Evolutionary conservation across 2,888 invertebrate genomes (phyloP).

Genomic region (Apantesis nais): DNA sequence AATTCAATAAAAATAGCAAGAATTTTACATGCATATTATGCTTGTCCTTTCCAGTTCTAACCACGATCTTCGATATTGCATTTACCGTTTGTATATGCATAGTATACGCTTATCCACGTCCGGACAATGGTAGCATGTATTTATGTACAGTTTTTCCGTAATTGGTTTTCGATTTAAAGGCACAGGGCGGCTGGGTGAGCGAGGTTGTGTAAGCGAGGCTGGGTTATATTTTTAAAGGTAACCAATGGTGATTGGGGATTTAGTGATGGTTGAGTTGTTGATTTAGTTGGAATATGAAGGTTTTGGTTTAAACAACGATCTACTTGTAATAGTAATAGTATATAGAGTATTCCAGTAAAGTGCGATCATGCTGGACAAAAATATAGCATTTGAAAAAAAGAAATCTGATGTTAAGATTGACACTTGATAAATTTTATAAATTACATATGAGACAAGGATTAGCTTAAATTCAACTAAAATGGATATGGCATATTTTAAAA

Average conservation of each 20-base stretch:
- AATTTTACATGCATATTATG: neutral
- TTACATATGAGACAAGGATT: no score
- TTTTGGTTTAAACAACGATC: neutral
- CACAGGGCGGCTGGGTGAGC: slow-evolving; percentile 53
- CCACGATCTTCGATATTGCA: slow-evolving; percentile 39
- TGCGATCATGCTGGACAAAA: no score
- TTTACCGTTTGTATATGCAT: slow-evolving; percentile 51
- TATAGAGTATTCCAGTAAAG: no score
- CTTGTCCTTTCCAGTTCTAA: slow-evolving; percentile 27
- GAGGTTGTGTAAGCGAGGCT: slow-evolving; percentile 42
- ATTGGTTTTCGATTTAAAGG: slow-evolving; percentile 82
- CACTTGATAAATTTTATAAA: no score
- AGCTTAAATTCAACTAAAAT: no score
- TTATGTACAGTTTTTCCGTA: slow-evolving; percentile 79
- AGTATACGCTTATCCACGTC: slow-evolving; percentile 53
- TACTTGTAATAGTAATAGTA: no score
- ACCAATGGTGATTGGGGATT: slow-evolving; percentile 17
- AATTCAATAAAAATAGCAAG: neutral
- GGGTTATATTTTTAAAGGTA: slow-evolving; percentile 47
- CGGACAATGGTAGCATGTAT: slow-evolving; percentile 62
- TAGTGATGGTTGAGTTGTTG: slow-evolving; percentile 8
- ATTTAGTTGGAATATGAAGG: neutral
- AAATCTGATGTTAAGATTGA: no score
- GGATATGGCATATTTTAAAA: no score
- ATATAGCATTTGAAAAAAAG: no score